These are phyloP conservation scores for Cheirogaleus major DNA, from an alignment of 2,797 vertebrate species.

Conservation along the genomic window DNA sequence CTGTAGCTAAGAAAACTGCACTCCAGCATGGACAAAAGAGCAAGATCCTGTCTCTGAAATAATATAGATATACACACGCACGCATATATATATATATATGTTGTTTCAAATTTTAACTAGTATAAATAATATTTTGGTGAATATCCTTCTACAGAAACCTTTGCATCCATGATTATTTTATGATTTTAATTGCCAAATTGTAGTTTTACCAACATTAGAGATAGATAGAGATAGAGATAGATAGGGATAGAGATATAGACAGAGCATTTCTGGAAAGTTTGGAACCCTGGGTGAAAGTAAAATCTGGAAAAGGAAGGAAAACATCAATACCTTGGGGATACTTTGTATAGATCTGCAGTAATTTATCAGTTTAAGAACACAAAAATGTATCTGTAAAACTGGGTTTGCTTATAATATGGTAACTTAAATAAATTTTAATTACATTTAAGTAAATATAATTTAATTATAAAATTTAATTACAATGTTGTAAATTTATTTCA, in stretches of 20 bases:
- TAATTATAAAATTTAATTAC: conserved; percentile 5
- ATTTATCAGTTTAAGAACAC: background rate
- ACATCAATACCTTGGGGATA: background rate
- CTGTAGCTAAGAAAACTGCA: too few relatives aligned
- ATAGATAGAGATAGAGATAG: background rate
- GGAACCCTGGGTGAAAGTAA: conserved; percentile 33
- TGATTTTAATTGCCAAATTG: background rate
- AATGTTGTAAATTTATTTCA: conserved; percentile 41
- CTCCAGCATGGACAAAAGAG: background rate
- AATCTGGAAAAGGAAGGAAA: conserved; percentile 18
- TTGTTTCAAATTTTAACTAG: background rate
- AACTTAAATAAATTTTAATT: background rate
- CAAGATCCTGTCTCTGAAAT: background rate
- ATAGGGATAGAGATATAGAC: background rate
- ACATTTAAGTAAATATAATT: background rate
- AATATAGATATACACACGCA: too few relatives aligned
- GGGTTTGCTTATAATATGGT: background rate
- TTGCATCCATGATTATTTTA: background rate
- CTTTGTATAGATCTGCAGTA: background rate
- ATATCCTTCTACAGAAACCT: background rate
- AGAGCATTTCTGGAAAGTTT: background rate
- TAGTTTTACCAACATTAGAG: background rate
- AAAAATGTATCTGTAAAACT: background rate
- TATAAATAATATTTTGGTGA: background rate
- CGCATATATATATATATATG: background rate